Percentiles rank a stretch among this genome's conserved stretches.
phyloP scores from a whole-genome alignment of 2,113 vertebrate genomes.

The Merops nubicus region DNA sequence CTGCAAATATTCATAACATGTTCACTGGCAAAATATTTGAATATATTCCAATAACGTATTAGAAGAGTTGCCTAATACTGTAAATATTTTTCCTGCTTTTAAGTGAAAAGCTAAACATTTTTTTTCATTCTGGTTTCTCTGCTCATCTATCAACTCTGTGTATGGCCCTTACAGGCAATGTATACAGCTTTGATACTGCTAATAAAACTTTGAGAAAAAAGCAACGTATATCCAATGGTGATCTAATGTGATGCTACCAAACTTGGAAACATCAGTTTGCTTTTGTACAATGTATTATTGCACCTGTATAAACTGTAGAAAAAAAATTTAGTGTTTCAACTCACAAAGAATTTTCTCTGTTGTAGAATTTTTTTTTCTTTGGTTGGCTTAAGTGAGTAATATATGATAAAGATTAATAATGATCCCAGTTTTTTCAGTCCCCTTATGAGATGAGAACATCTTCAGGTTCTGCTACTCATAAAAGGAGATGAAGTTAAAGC shows the following conservation, averaged over 20 bases:
- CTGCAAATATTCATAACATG: neutral
- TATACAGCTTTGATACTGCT: neutral
- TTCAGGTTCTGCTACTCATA: conserved; percentile 8
- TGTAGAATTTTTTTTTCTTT: neutral
- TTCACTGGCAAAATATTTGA: neutral
- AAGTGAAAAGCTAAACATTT: neutral
- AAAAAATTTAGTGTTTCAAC: neutral
- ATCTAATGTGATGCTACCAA: neutral
- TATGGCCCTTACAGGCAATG: neutral
- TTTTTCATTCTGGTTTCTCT: neutral
- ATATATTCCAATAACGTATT: neutral
- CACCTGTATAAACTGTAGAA: neutral
- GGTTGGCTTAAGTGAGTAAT: neutral
- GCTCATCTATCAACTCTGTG: neutral
- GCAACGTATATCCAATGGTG: rapidly evolving
- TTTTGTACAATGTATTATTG: neutral
- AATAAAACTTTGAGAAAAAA: neutral
- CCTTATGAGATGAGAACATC: neutral
- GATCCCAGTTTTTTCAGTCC: neutral
- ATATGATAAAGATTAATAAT: neutral
- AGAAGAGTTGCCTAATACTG: neutral
- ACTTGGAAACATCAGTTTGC: neutral
- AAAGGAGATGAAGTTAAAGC: neutral
- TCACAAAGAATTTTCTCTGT: neutral
- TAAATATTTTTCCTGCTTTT: neutral